Conservation (phyloP, 2,888 invertebrate genomes). For the Anodontia alba region DNA sequence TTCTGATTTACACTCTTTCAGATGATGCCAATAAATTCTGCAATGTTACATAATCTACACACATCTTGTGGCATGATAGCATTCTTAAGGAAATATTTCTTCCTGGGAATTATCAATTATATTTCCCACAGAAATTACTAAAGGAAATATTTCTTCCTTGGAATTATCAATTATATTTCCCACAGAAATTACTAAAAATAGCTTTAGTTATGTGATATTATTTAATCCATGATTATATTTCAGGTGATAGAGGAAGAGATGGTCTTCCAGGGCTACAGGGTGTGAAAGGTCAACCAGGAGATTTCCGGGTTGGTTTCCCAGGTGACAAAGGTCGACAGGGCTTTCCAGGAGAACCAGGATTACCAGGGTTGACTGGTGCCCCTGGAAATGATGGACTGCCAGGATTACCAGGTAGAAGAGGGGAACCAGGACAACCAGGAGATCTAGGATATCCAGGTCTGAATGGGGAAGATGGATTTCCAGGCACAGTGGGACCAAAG, state of each 20-base stretch:
- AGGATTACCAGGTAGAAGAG: constrained; percentile 73
- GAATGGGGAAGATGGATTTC: constrained; percentile 80
- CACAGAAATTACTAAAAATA: too few species aligned
- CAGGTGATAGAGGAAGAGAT: constrained; percentile 20
- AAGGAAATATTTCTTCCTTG: too few species aligned
- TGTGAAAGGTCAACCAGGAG: constrained; percentile 30
- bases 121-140: too few species aligned
- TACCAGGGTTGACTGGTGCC: constrained; percentile 61
- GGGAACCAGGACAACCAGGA: constrained; percentile 73
- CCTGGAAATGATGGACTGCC: constrained; percentile 61
- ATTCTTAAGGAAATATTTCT: too few species aligned
- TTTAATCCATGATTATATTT: too few species aligned
- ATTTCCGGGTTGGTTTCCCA: background rate
- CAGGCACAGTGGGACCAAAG: constrained; percentile 89
- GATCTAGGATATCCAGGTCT: constrained; percentile 80
- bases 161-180: too few species aligned
- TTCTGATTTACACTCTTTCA: too few species aligned
- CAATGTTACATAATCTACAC: too few species aligned
- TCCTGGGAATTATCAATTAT: too few species aligned
- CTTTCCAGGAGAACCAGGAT: constrained; percentile 45
- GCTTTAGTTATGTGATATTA: too few species aligned
- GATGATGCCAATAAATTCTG: too few species aligned
- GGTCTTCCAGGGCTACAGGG: constrained; percentile 57
- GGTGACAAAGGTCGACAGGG: constrained; percentile 33
- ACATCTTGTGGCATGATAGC: too few species aligned